phyloP scores from a whole-genome alignment of 2,113 vertebrate species.

The Dicaeum eximium region DNA sequence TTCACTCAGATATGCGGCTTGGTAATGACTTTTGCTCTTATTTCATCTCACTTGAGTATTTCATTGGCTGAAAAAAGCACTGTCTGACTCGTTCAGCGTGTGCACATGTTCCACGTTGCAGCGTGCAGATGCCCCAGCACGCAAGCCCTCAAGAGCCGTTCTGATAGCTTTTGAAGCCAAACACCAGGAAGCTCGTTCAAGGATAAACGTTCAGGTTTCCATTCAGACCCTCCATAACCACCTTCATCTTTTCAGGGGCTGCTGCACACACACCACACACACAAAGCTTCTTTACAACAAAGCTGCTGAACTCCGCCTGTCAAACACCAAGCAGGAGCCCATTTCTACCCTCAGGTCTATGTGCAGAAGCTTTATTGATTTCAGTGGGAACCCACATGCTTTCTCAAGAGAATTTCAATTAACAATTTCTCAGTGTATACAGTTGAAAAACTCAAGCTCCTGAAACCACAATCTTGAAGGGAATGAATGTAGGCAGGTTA shows the following conservation, averaged over 20 bases:
- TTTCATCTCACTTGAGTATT: background rate
- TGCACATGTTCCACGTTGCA: background rate
- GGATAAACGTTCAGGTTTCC: background rate
- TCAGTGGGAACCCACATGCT: background rate
- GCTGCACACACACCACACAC: background rate
- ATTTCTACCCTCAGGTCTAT: background rate
- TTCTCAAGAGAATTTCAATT: background rate
- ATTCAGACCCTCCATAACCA: background rate
- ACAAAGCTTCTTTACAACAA: background rate
- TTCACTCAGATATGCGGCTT: background rate
- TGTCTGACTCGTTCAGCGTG: background rate
- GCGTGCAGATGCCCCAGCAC: background rate
- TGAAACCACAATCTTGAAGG: background rate
- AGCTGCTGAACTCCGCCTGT: background rate
- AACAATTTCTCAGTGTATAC: background rate
- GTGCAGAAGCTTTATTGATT: background rate
- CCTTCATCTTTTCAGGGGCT: background rate
- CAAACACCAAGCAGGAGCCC: background rate
- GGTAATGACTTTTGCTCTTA: constrained; percentile 21
- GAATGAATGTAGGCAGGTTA: background rate
- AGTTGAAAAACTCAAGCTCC: background rate
- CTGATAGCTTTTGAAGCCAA: background rate
- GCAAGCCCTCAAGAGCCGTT: background rate
- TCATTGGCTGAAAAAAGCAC: background rate
- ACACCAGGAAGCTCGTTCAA: background rate